phyloP scores from a whole-genome alignment of 2,113 vertebrate genomes.

The Orycteropus afer region DNA sequence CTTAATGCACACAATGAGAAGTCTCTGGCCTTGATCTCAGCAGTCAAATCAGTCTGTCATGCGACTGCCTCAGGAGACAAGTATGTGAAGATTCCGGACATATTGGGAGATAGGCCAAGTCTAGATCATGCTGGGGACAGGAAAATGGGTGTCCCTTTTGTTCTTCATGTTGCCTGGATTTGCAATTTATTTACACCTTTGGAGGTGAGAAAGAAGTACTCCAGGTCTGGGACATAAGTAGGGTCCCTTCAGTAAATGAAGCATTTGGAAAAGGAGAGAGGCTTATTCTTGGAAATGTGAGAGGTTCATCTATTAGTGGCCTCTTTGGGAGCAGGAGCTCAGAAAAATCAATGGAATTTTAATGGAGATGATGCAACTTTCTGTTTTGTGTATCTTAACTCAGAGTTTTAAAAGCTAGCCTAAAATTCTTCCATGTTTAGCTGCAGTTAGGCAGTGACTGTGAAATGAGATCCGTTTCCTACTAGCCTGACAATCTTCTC shows the following conservation, averaged over 20 bases:
- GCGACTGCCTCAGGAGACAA: constrained; percentile 96
- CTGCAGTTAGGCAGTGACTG: not conserved
- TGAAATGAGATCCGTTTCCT: not conserved
- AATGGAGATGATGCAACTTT: not conserved
- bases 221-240: constrained; percentile 96
- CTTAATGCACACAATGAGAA: constrained; percentile 95
- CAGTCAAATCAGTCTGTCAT: constrained; percentile 97
- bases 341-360: constrained; percentile 85
- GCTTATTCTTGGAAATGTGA: constrained; percentile 82
- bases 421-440: not conserved
- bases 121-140: constrained; percentile 96
- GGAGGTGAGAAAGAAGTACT: constrained; percentile 95
- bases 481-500: not conserved
- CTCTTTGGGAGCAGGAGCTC: constrained; percentile 71
- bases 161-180: constrained; percentile 93
- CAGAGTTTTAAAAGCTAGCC: not conserved
- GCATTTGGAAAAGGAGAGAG: constrained; percentile 93
- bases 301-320: constrained; percentile 73
- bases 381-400: not conserved
- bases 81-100: constrained; percentile 97
- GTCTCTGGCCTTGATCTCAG: constrained; percentile 96
- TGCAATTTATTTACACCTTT: constrained; percentile 94
- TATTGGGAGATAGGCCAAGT: constrained; percentile 93
- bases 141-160: constrained; percentile 98
- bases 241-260: constrained; percentile 92